phyloP scores from a whole-genome alignment of 1,140 invertebrate genomes.

The Gerris buenoi region DNA sequence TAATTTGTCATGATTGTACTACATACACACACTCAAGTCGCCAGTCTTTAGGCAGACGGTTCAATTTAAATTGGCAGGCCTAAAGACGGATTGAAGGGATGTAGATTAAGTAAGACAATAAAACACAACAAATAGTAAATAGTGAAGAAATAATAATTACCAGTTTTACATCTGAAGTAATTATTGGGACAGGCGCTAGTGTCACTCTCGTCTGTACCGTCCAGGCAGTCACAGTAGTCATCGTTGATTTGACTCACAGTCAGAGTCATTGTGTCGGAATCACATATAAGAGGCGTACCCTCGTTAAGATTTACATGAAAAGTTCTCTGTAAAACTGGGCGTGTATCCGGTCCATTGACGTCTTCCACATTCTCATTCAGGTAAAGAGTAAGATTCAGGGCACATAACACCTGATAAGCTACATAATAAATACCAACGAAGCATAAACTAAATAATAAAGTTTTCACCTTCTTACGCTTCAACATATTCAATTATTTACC shows the following conservation, averaged over 20 bases:
- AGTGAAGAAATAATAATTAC: not conserved
- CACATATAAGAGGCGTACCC: not conserved
- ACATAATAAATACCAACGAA: not conserved
- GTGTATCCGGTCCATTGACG: not conserved
- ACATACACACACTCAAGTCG: not conserved
- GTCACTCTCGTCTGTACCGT: slow-evolving; percentile 79
- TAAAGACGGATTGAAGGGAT: not conserved
- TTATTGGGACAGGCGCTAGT: slow-evolving; percentile 75
- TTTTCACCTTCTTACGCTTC: not conserved
- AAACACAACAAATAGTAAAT: not conserved
- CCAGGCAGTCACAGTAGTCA: slow-evolving; percentile 84
- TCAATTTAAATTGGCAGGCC: not conserved
- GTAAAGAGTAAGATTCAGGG: not conserved
- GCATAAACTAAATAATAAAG: not conserved
- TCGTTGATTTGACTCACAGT: slow-evolving; percentile 58
- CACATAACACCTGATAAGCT: not conserved
- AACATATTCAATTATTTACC: too few species aligned
- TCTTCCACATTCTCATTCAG: not conserved
- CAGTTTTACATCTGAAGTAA: slow-evolving; percentile 54
- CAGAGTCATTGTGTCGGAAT: not conserved
- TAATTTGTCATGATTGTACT: not conserved
- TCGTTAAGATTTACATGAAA: not conserved
- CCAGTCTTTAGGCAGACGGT: not conserved
- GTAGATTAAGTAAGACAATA: not conserved
- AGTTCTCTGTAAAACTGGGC: not conserved